A percentile compares a stretch with the other conserved stretches of the same genome.
Evolutionary conservation across 2,113 vertebrate genomes (phyloP).

Genomic region (Dipodomys ordii): DNA sequence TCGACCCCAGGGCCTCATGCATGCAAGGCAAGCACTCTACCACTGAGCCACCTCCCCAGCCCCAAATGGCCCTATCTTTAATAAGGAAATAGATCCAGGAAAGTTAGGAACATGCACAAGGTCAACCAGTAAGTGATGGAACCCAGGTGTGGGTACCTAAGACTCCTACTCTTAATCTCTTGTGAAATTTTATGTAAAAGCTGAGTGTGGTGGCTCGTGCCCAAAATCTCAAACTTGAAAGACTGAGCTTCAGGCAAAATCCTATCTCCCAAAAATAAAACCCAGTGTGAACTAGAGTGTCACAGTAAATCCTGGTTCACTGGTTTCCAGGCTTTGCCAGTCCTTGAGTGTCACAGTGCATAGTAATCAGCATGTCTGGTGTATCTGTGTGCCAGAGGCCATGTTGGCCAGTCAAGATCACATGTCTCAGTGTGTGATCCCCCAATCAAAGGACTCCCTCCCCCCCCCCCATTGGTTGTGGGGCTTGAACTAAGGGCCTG

Average conservation of each 20-base stretch:
- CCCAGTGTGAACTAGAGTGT: neutral
- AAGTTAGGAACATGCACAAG: neutral
- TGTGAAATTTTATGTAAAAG: neutral
- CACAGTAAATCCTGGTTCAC: neutral
- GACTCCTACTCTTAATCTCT: neutral
- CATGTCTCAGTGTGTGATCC: neutral
- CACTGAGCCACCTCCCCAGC: too few relatives aligned
- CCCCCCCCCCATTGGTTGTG: too few relatives aligned
- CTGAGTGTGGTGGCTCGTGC: too few relatives aligned
- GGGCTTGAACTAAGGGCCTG: too few relatives aligned
- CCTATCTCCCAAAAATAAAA: neutral
- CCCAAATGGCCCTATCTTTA: neutral
- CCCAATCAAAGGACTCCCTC: neutral
- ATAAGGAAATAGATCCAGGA: neutral
- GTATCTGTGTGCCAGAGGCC: neutral
- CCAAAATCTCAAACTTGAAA: too few relatives aligned
- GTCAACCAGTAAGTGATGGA: neutral
- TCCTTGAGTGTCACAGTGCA: neutral
- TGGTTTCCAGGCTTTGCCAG: neutral
- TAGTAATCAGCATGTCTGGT: neutral
- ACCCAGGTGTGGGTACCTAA: neutral
- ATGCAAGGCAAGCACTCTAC: too few relatives aligned
- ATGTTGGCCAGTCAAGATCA: neutral
- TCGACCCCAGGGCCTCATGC: too few relatives aligned
- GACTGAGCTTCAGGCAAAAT: too few relatives aligned